A percentile compares a stretch with the other conserved stretches of the same genome.
Conservation (phyloP, 2,797 vertebrate species). For the Enteromius viviparus region DNA sequence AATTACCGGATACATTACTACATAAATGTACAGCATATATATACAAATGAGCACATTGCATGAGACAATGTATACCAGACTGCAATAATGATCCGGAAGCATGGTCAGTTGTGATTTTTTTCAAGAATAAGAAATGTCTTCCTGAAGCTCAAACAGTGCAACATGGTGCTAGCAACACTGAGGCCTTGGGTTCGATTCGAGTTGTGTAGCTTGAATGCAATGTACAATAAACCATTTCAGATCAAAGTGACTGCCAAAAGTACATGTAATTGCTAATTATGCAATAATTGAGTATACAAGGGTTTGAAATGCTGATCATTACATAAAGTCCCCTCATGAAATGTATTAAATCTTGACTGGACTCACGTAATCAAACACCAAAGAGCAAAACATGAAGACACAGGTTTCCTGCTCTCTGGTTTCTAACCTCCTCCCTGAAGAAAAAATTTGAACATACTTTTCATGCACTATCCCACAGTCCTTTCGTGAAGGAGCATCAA, state of each 20-base stretch:
- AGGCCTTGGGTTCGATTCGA: neutral
- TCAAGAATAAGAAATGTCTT: neutral
- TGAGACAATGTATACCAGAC: neutral
- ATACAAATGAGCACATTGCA: constrained; percentile 9
- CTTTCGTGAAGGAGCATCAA: neutral
- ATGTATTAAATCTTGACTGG: neutral
- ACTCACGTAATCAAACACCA: neutral
- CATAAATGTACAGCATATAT: neutral
- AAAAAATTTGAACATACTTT: neutral
- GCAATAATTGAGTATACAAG: neutral
- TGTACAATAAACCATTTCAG: neutral
- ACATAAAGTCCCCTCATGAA: neutral
- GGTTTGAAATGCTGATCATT: neutral
- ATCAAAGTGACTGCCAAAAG: neutral
- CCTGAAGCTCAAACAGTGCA: neutral
- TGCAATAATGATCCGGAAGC: neutral
- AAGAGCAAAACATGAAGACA: neutral
- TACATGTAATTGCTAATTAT: neutral
- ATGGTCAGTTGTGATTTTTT: no score
- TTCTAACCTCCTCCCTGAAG: neutral
- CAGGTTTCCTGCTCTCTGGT: neutral
- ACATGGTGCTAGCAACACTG: neutral
- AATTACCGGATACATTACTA: constrained; percentile 13
- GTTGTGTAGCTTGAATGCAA: neutral
- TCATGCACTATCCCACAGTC: neutral